Conservation (phyloP, 1,140 invertebrate genomes). For the Hypsibius dujardini region DNA sequence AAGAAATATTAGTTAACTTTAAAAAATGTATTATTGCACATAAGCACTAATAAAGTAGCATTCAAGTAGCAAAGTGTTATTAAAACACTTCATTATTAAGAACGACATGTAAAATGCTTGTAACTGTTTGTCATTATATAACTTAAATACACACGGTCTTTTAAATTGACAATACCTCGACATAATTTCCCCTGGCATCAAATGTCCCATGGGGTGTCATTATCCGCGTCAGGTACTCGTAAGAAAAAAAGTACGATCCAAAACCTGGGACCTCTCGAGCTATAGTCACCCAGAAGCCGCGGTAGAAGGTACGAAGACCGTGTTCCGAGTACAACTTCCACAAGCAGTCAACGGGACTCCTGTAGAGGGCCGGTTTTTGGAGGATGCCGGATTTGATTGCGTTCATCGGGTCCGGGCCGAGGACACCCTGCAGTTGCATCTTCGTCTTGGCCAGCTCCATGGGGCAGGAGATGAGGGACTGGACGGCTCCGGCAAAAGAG, state of each 20-base stretch:
- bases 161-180: no score
- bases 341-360: slow-evolving; percentile 46
- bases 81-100: no score
- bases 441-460: slow-evolving; percentile 72
- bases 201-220: slow-evolving; percentile 25
- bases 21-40: no score
- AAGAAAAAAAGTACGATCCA: slow-evolving; percentile 51
- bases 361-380: slow-evolving; percentile 27
- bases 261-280: slow-evolving; percentile 47
- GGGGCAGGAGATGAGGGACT: slow-evolving; percentile 60
- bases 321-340: slow-evolving; percentile 42
- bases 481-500: slow-evolving; percentile 49
- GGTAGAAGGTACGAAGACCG: slow-evolving; percentile 46
- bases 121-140: no score
- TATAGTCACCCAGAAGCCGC: slow-evolving; percentile 54
- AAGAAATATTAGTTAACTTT: no score
- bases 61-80: no score
- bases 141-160: no score
- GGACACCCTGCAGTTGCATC: slow-evolving; percentile 43
- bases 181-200: slow-evolving; percentile 24
- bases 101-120: no score
- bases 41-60: no score
- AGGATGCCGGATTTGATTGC: slow-evolving; percentile 16
- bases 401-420: slow-evolving; percentile 20
- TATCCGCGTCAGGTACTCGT: slow-evolving; percentile 44